Conservation (phyloP, 2,888 invertebrate genomes). For the Tachina fera region DNA sequence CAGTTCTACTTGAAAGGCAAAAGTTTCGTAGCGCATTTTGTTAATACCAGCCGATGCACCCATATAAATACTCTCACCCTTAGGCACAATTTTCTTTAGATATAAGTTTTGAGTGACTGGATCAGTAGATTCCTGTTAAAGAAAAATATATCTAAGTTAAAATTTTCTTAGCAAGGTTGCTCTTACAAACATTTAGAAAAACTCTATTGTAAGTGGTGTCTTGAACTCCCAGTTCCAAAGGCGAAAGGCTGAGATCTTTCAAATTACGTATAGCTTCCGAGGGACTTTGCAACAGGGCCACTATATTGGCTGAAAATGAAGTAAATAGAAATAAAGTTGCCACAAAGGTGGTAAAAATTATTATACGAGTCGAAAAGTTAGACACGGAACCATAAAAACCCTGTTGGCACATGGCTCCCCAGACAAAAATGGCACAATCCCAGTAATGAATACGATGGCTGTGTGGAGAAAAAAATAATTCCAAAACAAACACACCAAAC, state of each 20-base stretch:
- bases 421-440: slow-evolving; percentile 85
- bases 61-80: slow-evolving; percentile 84
- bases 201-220: slow-evolving; percentile 85
- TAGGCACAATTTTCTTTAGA: slow-evolving; percentile 84
- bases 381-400: slow-evolving; percentile 84
- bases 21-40: slow-evolving; percentile 84
- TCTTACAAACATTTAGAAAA: slow-evolving; percentile 84
- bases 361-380: slow-evolving; percentile 84
- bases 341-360: slow-evolving; percentile 85
- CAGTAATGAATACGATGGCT: slow-evolving; percentile 76
- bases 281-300: slow-evolving; percentile 86
- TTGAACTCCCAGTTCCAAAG: slow-evolving; percentile 85
- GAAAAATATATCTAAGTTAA: neutral
- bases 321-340: slow-evolving; percentile 86
- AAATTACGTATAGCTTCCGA: slow-evolving; percentile 85
- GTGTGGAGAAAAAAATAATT: slow-evolving; percentile 77
- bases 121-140: slow-evolving; percentile 84
- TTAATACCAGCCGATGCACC: slow-evolving; percentile 84
- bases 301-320: slow-evolving; percentile 87
- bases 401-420: slow-evolving; percentile 86
- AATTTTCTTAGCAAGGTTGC: neutral
- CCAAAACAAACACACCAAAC: slow-evolving; percentile 76
- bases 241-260: slow-evolving; percentile 84
- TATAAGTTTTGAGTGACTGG: slow-evolving; percentile 84
- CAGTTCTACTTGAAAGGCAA: slow-evolving; percentile 86